Evolutionary conservation across 1,140 invertebrate genomes (phyloP), one percentile per base, ranked within the genome.

Genomic region (Megathymus violae): DNA sequence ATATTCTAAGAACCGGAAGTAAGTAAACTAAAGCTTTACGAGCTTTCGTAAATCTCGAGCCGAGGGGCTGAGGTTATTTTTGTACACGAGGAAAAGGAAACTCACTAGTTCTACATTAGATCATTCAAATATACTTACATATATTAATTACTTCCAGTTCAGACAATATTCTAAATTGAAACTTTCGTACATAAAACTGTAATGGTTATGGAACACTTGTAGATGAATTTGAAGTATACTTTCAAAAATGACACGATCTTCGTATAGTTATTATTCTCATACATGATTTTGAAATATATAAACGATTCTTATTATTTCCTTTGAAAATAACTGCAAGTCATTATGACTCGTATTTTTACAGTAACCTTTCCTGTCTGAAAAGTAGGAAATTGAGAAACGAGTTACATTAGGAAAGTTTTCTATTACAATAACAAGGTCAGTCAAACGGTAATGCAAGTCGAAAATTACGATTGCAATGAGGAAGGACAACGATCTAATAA

Each of bases 11-110:
- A 52, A 52, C 48, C 36, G 50, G 36, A 52, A 41, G n/a, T 52
- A 41, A 52, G 50, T 22, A 22, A 40, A 41, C 34, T 34, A 16
- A 19, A 36, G 27, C 31, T 64, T 61, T 69, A 69, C 62, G 66
- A 69, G 50, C 50, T 14, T 27, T 19, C 41, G 52, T 59, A 58
- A 61, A 64, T 10, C 40, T 47, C 34, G 38, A 27, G 31, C 15
- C 31, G 38, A 61, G 44, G 67, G 67, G 40, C 41, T 38, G 16
- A 14, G 31, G 25, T 27, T 64, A 64, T 69, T 69, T 65, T 44
- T 16, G 56, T 47, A 36, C 38, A 13, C 5, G 5, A 22, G 19
- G 19, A 22, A 3, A 22, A 22, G 19, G 19, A 22, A 22, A 22
- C 2, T 22, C 5, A 22, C 19, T 3, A 22, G 19, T n/a, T n/a